phyloP scores from a whole-genome alignment of 2,888 invertebrate species.

The Polyommatus icarus region DNA sequence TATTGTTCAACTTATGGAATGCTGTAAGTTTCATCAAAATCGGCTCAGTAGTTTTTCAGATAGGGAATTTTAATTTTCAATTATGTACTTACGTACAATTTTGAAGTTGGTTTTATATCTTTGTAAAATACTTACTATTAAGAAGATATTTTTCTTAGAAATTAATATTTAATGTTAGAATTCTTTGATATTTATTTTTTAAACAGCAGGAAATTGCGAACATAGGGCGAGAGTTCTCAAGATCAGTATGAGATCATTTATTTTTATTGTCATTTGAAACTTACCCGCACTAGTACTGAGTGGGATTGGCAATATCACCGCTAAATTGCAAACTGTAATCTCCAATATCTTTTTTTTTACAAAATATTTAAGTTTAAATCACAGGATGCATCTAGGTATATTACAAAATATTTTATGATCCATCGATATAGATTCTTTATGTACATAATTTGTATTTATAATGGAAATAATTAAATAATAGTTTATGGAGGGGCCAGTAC shows the following conservation, averaged over 20 bases:
- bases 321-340: background rate
- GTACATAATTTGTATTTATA: background rate
- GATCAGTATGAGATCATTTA: slow-evolving; percentile 5
- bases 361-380: background rate
- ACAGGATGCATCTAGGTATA: background rate
- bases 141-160: too few relatives aligned
- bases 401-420: background rate
- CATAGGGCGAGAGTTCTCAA: background rate
- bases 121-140: too few relatives aligned
- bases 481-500: too few relatives aligned
- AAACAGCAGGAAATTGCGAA: background rate
- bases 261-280: slow-evolving; percentile 18
- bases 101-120: too few relatives aligned
- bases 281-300: background rate
- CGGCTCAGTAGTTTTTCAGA: too few relatives aligned
- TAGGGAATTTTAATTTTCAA: too few relatives aligned
- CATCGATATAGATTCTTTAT: background rate
- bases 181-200: background rate
- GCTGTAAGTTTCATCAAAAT: too few relatives aligned
- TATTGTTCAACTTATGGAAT: too few relatives aligned
- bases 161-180: background rate
- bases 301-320: slow-evolving; percentile 15
- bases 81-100: too few relatives aligned
- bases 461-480: too few relatives aligned
- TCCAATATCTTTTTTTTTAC: background rate